Conservation (phyloP, 2,797 vertebrate species). For the Hippoglossus hippoglossus region DNA sequence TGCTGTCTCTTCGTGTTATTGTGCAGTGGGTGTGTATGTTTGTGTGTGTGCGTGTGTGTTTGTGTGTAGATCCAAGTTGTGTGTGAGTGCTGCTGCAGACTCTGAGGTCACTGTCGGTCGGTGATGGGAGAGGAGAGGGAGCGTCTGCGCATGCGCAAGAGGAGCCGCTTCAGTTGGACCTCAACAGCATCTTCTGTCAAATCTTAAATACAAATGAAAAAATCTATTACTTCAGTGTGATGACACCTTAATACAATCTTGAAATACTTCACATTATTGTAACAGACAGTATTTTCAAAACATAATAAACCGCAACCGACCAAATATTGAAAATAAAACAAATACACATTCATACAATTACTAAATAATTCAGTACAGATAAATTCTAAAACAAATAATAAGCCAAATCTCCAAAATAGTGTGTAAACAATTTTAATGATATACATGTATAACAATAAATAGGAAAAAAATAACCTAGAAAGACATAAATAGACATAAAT, state of each 20-base stretch:
- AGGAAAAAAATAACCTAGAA: background rate
- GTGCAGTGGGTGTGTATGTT: background rate
- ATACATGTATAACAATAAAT: background rate
- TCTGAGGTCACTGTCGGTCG: conserved; percentile 72
- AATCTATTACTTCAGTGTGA: too few relatives aligned
- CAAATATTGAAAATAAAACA: too few relatives aligned
- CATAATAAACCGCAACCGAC: too few relatives aligned
- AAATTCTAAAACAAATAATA: too few relatives aligned
- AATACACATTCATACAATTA: too few relatives aligned
- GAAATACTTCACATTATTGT: too few relatives aligned
- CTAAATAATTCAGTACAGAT: too few relatives aligned
- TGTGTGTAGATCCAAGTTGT: conserved; percentile 57
- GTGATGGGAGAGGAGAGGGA: conserved; percentile 41
- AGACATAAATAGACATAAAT: too few relatives aligned
- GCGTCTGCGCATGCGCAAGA: conserved; percentile 79
- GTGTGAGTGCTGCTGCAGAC: conserved; percentile 62
- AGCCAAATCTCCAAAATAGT: too few relatives aligned
- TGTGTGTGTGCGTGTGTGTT: conserved; percentile 5
- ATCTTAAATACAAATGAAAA: too few relatives aligned
- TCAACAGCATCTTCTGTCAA: background rate
- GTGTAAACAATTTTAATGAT: background rate
- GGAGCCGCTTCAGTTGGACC: conserved; percentile 10
- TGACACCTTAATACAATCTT: too few relatives aligned
- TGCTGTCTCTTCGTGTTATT: background rate
- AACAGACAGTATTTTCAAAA: too few relatives aligned